Percentiles rank a stretch among this genome's conserved stretches.
Conservation (phyloP, 2,888 invertebrate species). For the Helleia helle region DNA sequence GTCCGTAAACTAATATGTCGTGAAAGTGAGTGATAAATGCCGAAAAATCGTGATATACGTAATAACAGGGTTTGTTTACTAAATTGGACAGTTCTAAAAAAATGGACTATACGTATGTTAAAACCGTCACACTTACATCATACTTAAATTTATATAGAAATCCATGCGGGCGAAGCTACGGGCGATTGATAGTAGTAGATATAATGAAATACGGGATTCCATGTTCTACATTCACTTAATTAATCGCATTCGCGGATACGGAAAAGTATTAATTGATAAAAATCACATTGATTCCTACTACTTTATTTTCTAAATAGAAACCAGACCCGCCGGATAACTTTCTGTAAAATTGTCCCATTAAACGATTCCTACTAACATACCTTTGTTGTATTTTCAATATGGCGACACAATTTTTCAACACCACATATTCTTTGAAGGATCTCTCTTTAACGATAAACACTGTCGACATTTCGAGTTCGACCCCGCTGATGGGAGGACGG, state of each 20-base stretch:
- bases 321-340: conserved; percentile 34
- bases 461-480: neutral
- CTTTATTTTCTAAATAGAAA: conserved; percentile 30
- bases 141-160: no score
- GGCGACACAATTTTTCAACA: conserved; percentile 2
- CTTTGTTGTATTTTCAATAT: neutral
- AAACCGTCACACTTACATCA: no score
- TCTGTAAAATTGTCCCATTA: conserved; percentile 22
- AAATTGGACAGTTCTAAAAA: no score
- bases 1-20: no score
- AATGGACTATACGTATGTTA: no score
- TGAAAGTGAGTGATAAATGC: no score
- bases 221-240: conserved; percentile 10
- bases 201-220: no score
- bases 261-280: conserved; percentile 50
- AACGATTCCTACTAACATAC: neutral
- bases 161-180: no score
- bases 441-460: neutral
- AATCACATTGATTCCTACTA: conserved; percentile 24
- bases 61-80: no score
- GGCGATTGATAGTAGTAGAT: no score
- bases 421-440: neutral
- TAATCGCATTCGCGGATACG: conserved; percentile 39
- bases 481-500: neutral
- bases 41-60: no score